A percentile compares a stretch with the other conserved stretches of the same genome.
These are phyloP conservation scores for Xenopus petersii DNA, from an alignment of 2,797 vertebrate species.

Conservation along the genomic window DNA sequence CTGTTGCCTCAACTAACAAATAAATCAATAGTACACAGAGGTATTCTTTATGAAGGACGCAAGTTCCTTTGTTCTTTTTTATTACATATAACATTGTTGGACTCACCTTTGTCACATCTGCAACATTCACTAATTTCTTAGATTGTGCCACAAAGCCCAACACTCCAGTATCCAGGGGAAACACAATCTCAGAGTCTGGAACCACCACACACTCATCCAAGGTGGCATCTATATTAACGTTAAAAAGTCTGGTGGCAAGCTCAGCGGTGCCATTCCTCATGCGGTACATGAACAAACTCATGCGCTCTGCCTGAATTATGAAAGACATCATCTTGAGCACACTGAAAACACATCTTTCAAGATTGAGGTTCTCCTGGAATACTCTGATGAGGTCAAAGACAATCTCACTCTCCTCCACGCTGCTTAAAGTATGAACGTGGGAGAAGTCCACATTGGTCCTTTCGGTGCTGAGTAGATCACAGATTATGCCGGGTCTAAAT, in stretches of 20 bases:
- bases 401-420: slow-evolving; percentile 82
- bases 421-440: slow-evolving; percentile 63
- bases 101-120: slow-evolving; percentile 71
- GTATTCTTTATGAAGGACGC: no score
- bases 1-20: no score
- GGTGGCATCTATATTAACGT: slow-evolving; percentile 71
- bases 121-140: slow-evolving; percentile 79
- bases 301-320: slow-evolving; percentile 75
- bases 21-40: no score
- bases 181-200: slow-evolving; percentile 85
- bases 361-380: slow-evolving; percentile 81
- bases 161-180: slow-evolving; percentile 82
- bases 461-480: slow-evolving; percentile 69
- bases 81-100: background rate
- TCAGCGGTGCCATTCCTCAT: slow-evolving; percentile 82
- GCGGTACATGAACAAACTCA: slow-evolving; percentile 88
- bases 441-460: slow-evolving; percentile 65
- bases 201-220: slow-evolving; percentile 80
- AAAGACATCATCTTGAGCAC: slow-evolving; percentile 80
- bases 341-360: slow-evolving; percentile 78
- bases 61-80: no score
- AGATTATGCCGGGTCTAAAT: slow-evolving; percentile 72
- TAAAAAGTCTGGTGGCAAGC: slow-evolving; percentile 83
- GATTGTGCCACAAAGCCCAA: slow-evolving; percentile 78
- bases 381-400: slow-evolving; percentile 82